phyloP scores from a whole-genome alignment of 1,140 invertebrate genomes.

The Heliconius eleuchia region DNA sequence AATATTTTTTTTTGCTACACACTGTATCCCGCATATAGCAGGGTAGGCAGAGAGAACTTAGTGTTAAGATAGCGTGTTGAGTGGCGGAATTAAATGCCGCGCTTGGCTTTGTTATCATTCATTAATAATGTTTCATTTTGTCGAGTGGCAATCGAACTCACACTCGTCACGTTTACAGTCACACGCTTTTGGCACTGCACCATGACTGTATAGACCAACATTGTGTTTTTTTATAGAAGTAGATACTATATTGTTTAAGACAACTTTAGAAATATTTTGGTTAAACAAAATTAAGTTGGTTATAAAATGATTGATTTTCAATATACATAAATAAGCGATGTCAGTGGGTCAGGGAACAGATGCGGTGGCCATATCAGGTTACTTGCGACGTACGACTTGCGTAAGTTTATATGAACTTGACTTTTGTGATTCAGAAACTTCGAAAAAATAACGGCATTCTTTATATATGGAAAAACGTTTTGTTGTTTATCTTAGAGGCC shows the following conservation, averaged over 20 bases:
- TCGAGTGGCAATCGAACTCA: too few species aligned
- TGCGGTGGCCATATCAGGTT: slow-evolving; percentile 46
- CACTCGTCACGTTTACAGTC: too few species aligned
- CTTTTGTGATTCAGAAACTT: slow-evolving; percentile 27
- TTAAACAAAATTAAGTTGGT: not conserved
- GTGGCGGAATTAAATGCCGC: too few species aligned
- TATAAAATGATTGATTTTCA: slow-evolving; percentile 27
- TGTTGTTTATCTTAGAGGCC: not conserved
- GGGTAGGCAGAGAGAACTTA: too few species aligned
- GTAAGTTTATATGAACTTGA: slow-evolving; percentile 39
- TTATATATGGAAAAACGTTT: not conserved
- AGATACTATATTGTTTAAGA: not conserved
- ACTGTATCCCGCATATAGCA: too few species aligned
- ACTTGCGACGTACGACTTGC: slow-evolving; percentile 18
- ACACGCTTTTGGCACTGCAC: too few species aligned
- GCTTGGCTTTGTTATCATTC: too few species aligned
- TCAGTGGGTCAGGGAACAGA: slow-evolving; percentile 57
- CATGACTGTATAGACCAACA: too few species aligned
- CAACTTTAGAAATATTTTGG: not conserved
- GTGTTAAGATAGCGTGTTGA: too few species aligned
- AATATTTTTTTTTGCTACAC: too few species aligned
- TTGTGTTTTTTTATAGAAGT: too few species aligned
- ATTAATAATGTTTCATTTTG: too few species aligned
- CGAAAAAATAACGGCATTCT: slow-evolving; percentile 24
- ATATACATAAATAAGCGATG: slow-evolving; percentile 23